Conservation (phyloP, 2,113 vertebrate species). For the Upupa epops region DNA sequence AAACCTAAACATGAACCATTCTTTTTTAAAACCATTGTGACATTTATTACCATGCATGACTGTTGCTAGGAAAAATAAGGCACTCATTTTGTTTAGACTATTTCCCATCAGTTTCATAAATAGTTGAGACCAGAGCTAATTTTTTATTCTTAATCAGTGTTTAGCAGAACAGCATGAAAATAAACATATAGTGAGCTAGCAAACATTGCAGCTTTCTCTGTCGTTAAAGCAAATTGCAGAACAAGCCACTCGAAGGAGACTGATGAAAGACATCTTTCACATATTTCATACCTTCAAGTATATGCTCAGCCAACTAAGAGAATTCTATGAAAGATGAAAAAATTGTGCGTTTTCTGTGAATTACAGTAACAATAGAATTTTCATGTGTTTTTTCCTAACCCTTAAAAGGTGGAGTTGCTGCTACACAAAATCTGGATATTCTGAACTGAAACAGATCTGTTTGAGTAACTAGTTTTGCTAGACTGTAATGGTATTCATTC, state of each 20-base stretch:
- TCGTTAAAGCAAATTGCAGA: constrained; percentile 43
- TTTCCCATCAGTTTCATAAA: constrained; percentile 55
- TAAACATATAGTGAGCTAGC: constrained; percentile 39
- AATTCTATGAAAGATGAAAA: constrained; percentile 57
- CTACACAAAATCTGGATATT: constrained; percentile 9
- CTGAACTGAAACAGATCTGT: constrained; percentile 28
- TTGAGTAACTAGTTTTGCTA: background rate
- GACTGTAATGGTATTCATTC: background rate
- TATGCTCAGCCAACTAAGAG: constrained; percentile 6
- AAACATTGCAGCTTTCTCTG: constrained; percentile 48
- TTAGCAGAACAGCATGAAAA: constrained; percentile 67
- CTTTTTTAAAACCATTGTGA: constrained; percentile 45
- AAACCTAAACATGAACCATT: constrained; percentile 74
- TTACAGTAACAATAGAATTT: constrained; percentile 37
- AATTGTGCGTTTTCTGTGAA: constrained; percentile 41
- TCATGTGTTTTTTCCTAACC: constrained; percentile 25
- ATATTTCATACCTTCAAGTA: constrained; percentile 31
- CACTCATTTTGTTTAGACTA: constrained; percentile 56
- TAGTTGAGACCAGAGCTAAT: constrained; percentile 43
- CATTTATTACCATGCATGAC: constrained; percentile 52
- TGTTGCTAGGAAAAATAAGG: constrained; percentile 67
- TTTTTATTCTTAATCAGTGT: constrained; percentile 62
- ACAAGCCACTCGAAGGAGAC: constrained; percentile 44
- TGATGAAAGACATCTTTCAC: constrained; percentile 16
- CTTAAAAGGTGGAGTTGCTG: background rate